Evolutionary conservation across 2,888 invertebrate species (phyloP), one percentile per base, ranked within the genome.

Genomic region (Ptychoptera contaminata): DNA sequence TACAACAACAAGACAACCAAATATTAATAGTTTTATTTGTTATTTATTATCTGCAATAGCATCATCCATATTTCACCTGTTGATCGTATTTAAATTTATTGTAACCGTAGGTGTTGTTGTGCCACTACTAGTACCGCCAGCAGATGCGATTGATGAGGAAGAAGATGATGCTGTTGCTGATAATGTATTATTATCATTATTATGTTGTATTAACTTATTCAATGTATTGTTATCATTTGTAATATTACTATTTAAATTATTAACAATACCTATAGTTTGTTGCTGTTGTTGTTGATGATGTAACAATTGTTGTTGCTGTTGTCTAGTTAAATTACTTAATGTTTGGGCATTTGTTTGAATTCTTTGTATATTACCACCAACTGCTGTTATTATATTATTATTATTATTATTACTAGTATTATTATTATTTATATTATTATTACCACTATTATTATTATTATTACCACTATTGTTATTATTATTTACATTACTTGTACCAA

Each of bases 301-400:
- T 40, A 43, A 46, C 16, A 48, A 36, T 29, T 31, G 32, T 32
- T 32, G 37, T 30, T 37, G 43, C 16, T 16, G 40, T 16, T 41
- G 37, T n/a, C 30, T 11, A 12, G 16, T 40, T 14, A 16, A 12
- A 41, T 1, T 63, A 53, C 46, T 67, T 68, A 2, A 67, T 49
- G 50, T 67, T 68, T 37, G 68, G 67, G 35, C 64, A 67, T 48
- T 63, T 66, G 51, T 65, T 68, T 14, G 15, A n/a, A 48, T 67
- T 40, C 40, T 30, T 40, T 40, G 40, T 12, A 14, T 23, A 38
- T 35, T 14, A 37, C 42, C 43, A 16, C 36, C 23, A 14, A 11
- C 34, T 4, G 34, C 4, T 16, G 44, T 11, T 35, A 10, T 32
- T 15, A 34, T 30, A 23, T 23, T 23, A 23, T 30, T 16, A 14